Evolutionary conservation across 2,113 vertebrate species (phyloP).

Genomic region (Rhinolophus sinicus): DNA sequence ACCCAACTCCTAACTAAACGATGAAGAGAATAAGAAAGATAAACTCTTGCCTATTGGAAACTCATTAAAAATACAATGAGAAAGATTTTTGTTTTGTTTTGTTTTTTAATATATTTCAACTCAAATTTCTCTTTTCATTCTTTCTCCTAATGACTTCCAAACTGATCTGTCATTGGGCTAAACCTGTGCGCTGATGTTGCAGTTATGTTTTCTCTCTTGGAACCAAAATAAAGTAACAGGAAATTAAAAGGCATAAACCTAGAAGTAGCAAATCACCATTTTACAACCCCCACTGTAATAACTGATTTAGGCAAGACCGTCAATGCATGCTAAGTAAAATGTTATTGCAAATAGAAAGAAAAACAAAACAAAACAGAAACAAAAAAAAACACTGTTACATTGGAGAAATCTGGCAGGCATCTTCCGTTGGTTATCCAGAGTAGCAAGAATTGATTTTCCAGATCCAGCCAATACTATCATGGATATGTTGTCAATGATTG

Average conservation of each 20-base stretch:
- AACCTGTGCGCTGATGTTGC: not conserved
- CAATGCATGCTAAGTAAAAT: not conserved
- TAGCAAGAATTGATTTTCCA: not conserved
- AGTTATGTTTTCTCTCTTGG: not conserved
- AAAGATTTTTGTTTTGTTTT: not conserved
- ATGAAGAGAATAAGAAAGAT: not conserved
- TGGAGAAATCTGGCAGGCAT: not conserved
- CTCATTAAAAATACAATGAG: not conserved
- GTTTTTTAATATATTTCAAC: not conserved
- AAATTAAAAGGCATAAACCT: not conserved
- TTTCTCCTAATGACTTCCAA: not conserved
- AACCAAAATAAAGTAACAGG: constrained; percentile 7
- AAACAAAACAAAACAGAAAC: not conserved
- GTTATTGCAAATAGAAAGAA: not conserved
- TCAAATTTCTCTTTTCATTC: not conserved
- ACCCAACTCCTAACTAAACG: not conserved
- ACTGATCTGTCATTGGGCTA: not conserved
- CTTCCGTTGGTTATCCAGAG: not conserved
- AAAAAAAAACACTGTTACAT: not conserved
- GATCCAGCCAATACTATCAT: not conserved
- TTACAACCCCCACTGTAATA: not conserved
- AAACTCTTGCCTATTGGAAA: not conserved
- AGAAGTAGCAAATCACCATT: not conserved
- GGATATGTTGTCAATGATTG: accelerated
- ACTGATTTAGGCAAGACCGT: not conserved